Percentiles rank a stretch among this genome's conserved stretches.
phyloP scores from a whole-genome alignment of 2,797 vertebrate species.

The Adelosebastes latens region DNA sequence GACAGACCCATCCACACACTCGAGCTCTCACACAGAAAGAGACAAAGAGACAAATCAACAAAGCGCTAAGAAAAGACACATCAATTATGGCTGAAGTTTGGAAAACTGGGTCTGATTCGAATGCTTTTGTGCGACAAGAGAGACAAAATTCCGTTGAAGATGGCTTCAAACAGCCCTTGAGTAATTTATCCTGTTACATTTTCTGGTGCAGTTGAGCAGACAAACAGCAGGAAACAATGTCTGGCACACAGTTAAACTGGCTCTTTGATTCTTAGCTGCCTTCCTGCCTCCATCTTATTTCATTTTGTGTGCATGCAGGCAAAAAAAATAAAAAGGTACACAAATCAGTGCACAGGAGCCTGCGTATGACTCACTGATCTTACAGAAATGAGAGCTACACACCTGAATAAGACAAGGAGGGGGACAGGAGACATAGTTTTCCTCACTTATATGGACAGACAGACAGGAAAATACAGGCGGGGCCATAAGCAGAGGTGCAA shows the following conservation, averaged over 20 bases:
- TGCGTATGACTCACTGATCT: constrained; percentile 27
- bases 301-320: background rate
- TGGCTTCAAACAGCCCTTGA: constrained; percentile 26
- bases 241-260: constrained; percentile 17
- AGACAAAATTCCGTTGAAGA: constrained; percentile 19
- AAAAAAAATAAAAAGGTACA: background rate
- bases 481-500: constrained; percentile 39
- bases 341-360: constrained; percentile 39
- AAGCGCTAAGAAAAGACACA: constrained; percentile 20
- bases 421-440: background rate
- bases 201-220: constrained; percentile 37
- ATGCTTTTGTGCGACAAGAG: constrained; percentile 10
- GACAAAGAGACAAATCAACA: constrained; percentile 25
- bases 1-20: constrained; percentile 9
- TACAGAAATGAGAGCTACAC: constrained; percentile 1
- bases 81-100: constrained; percentile 28
- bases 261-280: constrained; percentile 35
- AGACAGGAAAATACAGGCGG: constrained; percentile 26
- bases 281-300: constrained; percentile 16
- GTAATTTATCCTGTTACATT: constrained; percentile 31
- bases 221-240: constrained; percentile 27
- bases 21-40: background rate
- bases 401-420: constrained; percentile 12
- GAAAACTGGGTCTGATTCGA: constrained; percentile 48
- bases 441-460: background rate